phyloP scores from a whole-genome alignment of 2,797 vertebrate genomes.

The Apogon talboti region DNA sequence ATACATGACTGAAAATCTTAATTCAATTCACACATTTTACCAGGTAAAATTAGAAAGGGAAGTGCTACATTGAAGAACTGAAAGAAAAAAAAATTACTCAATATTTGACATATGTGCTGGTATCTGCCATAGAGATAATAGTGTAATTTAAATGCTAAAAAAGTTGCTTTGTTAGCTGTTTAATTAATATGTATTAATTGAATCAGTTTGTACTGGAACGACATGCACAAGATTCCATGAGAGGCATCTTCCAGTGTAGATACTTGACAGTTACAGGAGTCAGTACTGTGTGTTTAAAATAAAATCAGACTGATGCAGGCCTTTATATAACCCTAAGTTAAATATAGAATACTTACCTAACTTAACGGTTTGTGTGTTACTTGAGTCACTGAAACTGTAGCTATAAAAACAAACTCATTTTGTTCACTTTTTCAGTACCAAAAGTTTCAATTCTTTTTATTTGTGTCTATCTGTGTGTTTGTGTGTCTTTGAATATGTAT shows the following conservation, averaged over 20 bases:
- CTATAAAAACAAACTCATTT: constrained; percentile 24
- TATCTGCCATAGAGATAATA: too few species aligned
- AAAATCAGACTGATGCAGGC: constrained; percentile 29
- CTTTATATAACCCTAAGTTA: constrained; percentile 36
- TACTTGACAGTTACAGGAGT: constrained; percentile 10
- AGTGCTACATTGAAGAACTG: neutral
- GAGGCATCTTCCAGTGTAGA: constrained; percentile 30
- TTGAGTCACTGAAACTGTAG: constrained; percentile 31
- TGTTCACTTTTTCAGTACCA: constrained; percentile 23
- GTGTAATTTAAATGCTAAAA: neutral
- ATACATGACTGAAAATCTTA: neutral
- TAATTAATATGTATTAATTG: too few species aligned
- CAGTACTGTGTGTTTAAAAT: constrained; percentile 11
- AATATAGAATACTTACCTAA: constrained; percentile 45
- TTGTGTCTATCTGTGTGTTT: constrained; percentile 45
- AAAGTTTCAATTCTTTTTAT: constrained; percentile 52
- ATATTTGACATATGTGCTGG: neutral
- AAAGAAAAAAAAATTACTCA: neutral
- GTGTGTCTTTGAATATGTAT: constrained; percentile 22
- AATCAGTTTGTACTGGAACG: constrained; percentile 2
- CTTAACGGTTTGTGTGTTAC: constrained; percentile 8
- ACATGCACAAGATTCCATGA: constrained; percentile 8
- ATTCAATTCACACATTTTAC: neutral
- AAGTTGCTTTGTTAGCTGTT: too few species aligned
- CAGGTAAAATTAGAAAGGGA: neutral